A percentile compares a stretch with the other conserved stretches of the same genome.
Conservation (phyloP, 1,140 invertebrate species). For the Hyphantria cunea region DNA sequence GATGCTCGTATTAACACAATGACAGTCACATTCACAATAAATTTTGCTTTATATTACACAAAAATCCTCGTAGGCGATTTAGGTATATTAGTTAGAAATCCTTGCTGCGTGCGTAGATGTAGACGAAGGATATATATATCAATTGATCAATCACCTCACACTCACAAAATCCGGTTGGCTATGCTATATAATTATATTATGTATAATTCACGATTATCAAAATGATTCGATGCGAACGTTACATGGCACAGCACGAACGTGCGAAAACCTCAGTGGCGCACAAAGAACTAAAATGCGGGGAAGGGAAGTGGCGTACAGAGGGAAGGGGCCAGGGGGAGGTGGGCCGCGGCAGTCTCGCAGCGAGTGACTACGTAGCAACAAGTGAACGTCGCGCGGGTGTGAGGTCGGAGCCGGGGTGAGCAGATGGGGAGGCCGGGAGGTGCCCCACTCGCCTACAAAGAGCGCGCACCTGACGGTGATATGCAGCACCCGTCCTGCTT, state of each 20-base stretch:
- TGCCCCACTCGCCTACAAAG: constrained; percentile 48
- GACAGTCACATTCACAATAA: constrained; percentile 65
- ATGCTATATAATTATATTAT: constrained; percentile 44
- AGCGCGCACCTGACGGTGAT: constrained; percentile 69
- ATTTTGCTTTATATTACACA: constrained; percentile 54
- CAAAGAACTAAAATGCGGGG: constrained; percentile 76
- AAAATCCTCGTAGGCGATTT: constrained; percentile 38
- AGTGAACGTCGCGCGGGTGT: constrained; percentile 74
- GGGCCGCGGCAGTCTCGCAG: constrained; percentile 60
- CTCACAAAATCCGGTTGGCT: constrained; percentile 58
- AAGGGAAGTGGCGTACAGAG: constrained; percentile 54
- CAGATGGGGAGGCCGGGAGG: constrained; percentile 41
- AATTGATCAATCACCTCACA: constrained; percentile 63
- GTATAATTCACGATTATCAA: constrained; percentile 56
- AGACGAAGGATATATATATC: constrained; percentile 50
- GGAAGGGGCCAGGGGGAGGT: constrained; percentile 50
- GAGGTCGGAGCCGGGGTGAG: constrained; percentile 44
- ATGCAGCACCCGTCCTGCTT: constrained; percentile 52
- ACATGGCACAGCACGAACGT: constrained; percentile 55
- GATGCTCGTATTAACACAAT: constrained; percentile 16
- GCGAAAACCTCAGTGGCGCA: constrained; percentile 63
- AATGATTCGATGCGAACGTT: constrained; percentile 51
- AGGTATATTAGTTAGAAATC: constrained; percentile 31
- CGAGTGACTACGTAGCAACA: constrained; percentile 75
- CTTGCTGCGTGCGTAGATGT: constrained; percentile 51